Evolutionary conservation across 2,888 invertebrate species (phyloP), one percentile per base, ranked within the genome.

Genomic region (Tenthredo livida): DNA sequence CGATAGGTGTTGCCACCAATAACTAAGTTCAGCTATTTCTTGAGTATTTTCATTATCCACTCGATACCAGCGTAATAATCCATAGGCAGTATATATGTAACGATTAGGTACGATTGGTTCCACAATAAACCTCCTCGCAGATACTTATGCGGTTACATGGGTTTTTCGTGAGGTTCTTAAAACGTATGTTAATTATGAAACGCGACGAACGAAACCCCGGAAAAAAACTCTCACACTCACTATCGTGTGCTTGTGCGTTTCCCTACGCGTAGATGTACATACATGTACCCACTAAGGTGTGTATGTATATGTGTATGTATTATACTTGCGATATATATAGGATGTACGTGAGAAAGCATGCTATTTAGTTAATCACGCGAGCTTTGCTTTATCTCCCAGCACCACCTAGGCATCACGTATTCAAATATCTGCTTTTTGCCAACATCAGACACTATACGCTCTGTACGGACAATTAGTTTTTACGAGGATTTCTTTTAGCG

Each of bases 401-500:
- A 40, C 29, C 29, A 50, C 29, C 54, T 33, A 77, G 77, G 29
- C 77, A 54, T 33, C 77, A 47, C 47, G 77, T 77, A 77, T 77
- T 77, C 54, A 77, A 54, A 77, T 77, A 50, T 77, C 50, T 17
- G 54, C 54, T 77, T 54, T 54, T 77, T 54, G 54, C 54, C 77
- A 77, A 50, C 54, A 54, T 77, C 54, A 21, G 50, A 47, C 77
- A 54, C 54, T 54, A 77, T 47, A 77, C n/a, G 50, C 50, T 33
- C 33, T 73, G 6, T 17, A 54, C 50, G 77, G 47, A 77, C 50
- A 77, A 77, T 77, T 77, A 77, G 77, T 77, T 77, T 73, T 77
- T 54, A 77, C 54, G 54, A 77, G 54, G 17, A 25, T 37, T n/a
- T 54, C 77, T 54, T 75, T 54, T 15, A 29, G 54, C 77, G 17